Evolutionary conservation across 1,140 invertebrate species (phyloP), one percentile per base, ranked within the genome.

Genomic region (Radopholus similis): DNA sequence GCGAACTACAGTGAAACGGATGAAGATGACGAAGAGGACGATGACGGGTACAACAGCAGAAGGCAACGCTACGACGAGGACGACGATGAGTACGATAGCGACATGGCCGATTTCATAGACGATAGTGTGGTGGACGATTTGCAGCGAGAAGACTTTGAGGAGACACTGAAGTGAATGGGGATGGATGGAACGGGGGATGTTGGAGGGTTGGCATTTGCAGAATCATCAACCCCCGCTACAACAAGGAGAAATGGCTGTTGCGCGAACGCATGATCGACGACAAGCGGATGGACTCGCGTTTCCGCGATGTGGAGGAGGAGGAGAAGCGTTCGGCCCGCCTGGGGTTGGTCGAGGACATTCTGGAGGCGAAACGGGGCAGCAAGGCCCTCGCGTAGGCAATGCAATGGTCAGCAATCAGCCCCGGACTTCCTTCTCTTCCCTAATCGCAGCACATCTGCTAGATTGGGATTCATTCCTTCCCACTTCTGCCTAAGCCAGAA

Each of bases 31-130:
- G 67, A 69, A 4, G 63, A 70, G 13, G 68, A 70, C 15, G 60
- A 57, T 18, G 38, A 55, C 18, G 18, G 38, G n/a, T 53, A 53
- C 35, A 32, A 15, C 34, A 28, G 18, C 26, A 11, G 28, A 30
- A 0, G 18, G 21, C 8, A 34, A 15, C n/a, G n/a, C n/a, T n/a
- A n/a, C 18, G 0, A 21, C 34, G 21, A 47, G 21, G 37, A 74
- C 4, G 64, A 76, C 30, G 74, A 74, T 8, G 74, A 76, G 34
- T 75, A 76, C 65, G 73, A 75, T 34, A 76, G 73, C 37, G 76
- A 78, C 21, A 66, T 78, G 77, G 77, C 75, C 37, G 77, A 78
- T 57, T 78, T 78, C 70, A 78, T 78, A 37, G 77, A 77, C 56
- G 76, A 77, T 54, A 71, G 72, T 11, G 70, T 73, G 35, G 53